phyloP scores from a whole-genome alignment of 2,797 vertebrate species.

The Taeniopygia guttata region DNA sequence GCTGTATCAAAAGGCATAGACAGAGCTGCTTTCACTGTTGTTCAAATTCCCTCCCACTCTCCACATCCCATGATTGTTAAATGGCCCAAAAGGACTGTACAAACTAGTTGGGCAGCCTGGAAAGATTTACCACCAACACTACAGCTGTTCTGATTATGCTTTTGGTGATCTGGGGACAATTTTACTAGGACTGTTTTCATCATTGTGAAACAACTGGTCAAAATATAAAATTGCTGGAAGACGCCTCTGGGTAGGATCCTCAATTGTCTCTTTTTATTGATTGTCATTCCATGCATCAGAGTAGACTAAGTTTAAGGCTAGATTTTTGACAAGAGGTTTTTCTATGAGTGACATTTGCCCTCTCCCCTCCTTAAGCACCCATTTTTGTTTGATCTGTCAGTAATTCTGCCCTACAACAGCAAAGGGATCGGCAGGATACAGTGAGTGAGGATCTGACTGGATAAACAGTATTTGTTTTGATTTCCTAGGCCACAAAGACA shows the following conservation, averaged over 20 bases:
- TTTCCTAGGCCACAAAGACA: neutral
- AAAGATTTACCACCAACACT: neutral
- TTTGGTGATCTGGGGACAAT: neutral
- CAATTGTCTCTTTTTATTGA: neutral
- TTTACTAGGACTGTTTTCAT: neutral
- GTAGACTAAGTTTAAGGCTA: neutral
- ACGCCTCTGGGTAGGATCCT: neutral
- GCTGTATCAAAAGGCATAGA: neutral
- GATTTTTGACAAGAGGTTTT: neutral
- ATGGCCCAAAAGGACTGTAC: accelerated
- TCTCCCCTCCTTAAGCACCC: neutral
- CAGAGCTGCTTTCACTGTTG: neutral
- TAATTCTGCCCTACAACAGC: neutral
- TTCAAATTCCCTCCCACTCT: neutral
- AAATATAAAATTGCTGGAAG: neutral
- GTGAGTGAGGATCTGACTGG: neutral
- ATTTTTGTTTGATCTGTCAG: neutral
- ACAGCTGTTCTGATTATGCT: neutral
- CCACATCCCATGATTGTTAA: neutral
- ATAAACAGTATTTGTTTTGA: neutral
- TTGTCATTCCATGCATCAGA: neutral
- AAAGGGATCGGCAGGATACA: neutral
- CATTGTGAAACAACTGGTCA: neutral
- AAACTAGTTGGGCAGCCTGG: neutral
- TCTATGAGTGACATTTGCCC: neutral